phyloP scores from a whole-genome alignment of 2,113 vertebrate genomes.

The Phalacrocorax brasilianus region DNA sequence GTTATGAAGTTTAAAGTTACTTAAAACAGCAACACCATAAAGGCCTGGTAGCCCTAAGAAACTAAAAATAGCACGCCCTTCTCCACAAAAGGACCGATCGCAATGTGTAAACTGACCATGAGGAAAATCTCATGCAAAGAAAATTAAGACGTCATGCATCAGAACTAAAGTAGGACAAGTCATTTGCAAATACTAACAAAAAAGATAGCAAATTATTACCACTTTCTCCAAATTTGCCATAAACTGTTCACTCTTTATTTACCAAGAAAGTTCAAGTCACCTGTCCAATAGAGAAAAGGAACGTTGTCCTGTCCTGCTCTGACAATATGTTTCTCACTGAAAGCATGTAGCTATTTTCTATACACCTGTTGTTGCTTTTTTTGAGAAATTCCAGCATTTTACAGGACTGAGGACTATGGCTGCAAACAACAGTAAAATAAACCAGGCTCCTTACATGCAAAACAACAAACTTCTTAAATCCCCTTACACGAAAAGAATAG shows the following conservation, averaged over 20 bases:
- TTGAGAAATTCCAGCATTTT: not conserved
- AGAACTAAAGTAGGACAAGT: not conserved
- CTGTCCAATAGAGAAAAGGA: not conserved
- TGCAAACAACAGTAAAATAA: not conserved
- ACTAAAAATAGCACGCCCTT: conserved; percentile 63
- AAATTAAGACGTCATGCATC: not conserved
- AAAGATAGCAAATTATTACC: not conserved
- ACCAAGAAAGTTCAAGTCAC: not conserved
- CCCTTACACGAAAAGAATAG: not conserved
- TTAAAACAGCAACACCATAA: not conserved
- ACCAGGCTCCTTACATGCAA: not conserved
- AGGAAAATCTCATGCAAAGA: not conserved
- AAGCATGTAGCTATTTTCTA: not conserved
- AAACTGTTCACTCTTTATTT: not conserved
- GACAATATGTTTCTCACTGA: not conserved
- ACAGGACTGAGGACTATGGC: not conserved
- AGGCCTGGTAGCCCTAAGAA: not conserved
- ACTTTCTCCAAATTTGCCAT: not conserved
- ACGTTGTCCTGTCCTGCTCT: fast-evolving
- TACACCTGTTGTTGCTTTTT: not conserved
- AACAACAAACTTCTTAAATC: not conserved
- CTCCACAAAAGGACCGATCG: not conserved
- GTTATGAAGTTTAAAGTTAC: not conserved
- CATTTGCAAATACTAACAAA: not conserved
- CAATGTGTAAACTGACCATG: conserved; percentile 24